Percentiles rank a stretch among this genome's conserved stretches.
Evolutionary conservation across 2,888 invertebrate genomes (phyloP).

Genomic region (Platypus cylindrus): DNA sequence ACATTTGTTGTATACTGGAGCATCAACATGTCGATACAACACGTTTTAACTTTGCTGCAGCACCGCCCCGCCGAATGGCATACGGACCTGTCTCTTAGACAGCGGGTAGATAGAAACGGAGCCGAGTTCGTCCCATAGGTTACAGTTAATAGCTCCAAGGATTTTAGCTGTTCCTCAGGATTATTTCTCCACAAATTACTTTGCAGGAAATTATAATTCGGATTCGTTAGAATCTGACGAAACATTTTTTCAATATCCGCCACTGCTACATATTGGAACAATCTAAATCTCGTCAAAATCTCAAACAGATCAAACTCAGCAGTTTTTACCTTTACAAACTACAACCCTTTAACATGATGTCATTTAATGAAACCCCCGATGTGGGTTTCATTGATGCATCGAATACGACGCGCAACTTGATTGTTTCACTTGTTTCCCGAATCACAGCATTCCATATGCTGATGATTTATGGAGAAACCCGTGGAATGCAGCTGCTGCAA

Average conservation of each 20-base stretch:
- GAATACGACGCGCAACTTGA: no score
- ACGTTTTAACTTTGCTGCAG: no score
- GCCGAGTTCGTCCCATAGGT: conserved; percentile 8
- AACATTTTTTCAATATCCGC: conserved; percentile 12
- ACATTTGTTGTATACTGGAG: no score
- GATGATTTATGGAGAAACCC: no score
- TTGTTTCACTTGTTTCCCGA: no score
- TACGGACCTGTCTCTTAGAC: no score
- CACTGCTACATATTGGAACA: conserved; percentile 3
- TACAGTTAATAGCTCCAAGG: conserved; percentile 7
- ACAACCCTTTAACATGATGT: conserved; percentile 7
- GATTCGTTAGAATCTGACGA: conserved; percentile 8
- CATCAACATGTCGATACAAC: no score
- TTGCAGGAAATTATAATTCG: conserved; percentile 7
- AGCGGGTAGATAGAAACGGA: conserved; percentile 8
- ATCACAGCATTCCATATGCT: no score
- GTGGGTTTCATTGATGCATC: conserved; percentile 3
- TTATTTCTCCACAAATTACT: conserved; percentile 11
- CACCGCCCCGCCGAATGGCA: no score
- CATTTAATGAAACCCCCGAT: conserved; percentile 5
- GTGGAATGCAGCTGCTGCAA: no score
- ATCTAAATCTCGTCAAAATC: conserved; percentile 8
- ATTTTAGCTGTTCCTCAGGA: conserved; percentile 6
- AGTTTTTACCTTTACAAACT: no score
- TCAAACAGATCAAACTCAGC: conserved; percentile 11